Conservation (phyloP, 1,140 invertebrate species). For the Drosophila aff. region DNA sequence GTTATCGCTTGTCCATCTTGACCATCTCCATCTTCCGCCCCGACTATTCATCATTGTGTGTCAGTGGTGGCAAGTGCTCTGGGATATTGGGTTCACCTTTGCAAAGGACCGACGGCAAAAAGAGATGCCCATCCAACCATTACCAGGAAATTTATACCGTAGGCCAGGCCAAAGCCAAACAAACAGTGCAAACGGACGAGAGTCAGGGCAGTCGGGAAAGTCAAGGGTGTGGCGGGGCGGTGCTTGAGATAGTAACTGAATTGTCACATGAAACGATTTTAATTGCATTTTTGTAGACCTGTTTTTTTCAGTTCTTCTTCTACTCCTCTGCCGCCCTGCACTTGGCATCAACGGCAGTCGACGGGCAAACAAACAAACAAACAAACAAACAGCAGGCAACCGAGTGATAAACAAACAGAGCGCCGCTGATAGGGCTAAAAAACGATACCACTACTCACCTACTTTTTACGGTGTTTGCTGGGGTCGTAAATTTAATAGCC, state of each 20-base stretch:
- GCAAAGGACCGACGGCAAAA: constrained; percentile 27
- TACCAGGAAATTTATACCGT: constrained; percentile 44
- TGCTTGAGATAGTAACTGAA: constrained; percentile 44
- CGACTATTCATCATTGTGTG: constrained; percentile 47
- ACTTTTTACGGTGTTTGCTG: constrained; percentile 12
- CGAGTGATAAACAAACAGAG: constrained; percentile 52
- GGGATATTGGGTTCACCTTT: constrained; percentile 42
- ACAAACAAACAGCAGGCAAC: constrained; percentile 22
- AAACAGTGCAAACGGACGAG: constrained; percentile 7
- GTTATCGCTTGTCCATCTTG: constrained; percentile 35
- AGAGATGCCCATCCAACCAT: constrained; percentile 26
- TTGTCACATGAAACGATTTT: constrained; percentile 77
- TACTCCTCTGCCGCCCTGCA: constrained; percentile 15
- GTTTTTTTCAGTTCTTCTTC: constrained; percentile 11
- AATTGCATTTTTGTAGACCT: constrained; percentile 70
- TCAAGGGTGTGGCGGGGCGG: constrained; percentile 2
- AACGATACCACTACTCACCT: constrained; percentile 27
- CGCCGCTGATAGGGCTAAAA: constrained; percentile 45
- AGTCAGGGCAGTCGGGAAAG: background rate
- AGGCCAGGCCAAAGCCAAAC: constrained; percentile 35
- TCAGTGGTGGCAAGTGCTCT: background rate
- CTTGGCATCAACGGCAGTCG: constrained; percentile 49
- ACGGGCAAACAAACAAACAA: constrained; percentile 14
- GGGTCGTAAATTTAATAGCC: constrained; percentile 70
- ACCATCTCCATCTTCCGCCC: constrained; percentile 22